Base-by-base conservation (phyloP, 2,797 vertebrate species). In the Halcyon badia region DNA sequence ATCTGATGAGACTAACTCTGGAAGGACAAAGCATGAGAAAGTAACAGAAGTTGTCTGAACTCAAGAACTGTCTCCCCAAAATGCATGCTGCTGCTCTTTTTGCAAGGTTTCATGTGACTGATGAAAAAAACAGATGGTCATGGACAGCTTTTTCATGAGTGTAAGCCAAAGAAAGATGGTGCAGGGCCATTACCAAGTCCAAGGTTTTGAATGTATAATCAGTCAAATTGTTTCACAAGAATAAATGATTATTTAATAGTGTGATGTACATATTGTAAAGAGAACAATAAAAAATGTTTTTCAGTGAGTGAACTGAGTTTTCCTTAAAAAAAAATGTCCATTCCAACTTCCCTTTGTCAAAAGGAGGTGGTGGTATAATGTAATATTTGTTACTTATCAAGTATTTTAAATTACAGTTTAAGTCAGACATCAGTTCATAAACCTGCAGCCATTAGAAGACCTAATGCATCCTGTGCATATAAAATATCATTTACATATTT, bases 221-320 rank as follows among this genome's bases (percentile, higher is more conserved):
- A 25, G 2, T 48, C 51, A 89, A 73, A 69, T 3, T 57, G 33
- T 70, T 94, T 73, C 31, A 81, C 4, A 54, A 20, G 17, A 91
- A 83, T 49, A 66, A 79, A 77, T 60, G 6, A 70, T 64, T 83
- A 46, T 57, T 87, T 70, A 76, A 77, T 73, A 75, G 9, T 54
- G 14, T 11, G n/a, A 42, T 79, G 48, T 84, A 75, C 5, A 54
- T 93, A 90, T 26, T 92, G 37, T 37, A 35, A 87, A 70, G 33
- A 83, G 25, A 94, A 81, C 11, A 83, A 87, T 75, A 41, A 89
- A 65, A 81, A 60, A 9, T n/a, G 10, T 61, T 92, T 94, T 91
- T 79, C 62, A 39, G 0, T 68, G 83, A 58, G 14, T 87, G 39
- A 90, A 48, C 1, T 2, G 11, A 21, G 7, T 61, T 75, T 92